These are phyloP conservation scores for Lampropteryx suffumata DNA, from an alignment of 2,888 invertebrate genomes.

Conservation along the genomic window DNA sequence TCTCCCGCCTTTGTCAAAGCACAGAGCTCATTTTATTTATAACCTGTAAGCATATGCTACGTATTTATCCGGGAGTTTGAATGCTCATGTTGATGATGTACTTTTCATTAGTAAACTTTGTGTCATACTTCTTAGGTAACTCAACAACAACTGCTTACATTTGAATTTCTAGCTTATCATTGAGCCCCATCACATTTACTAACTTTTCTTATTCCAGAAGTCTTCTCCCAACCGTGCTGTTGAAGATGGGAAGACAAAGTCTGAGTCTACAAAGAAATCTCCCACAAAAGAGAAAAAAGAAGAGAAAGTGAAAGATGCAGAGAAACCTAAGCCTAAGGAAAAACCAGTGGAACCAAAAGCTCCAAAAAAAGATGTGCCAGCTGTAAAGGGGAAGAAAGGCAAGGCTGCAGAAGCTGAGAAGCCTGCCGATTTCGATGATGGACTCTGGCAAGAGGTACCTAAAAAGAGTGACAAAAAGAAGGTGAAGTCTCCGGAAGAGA, in stretches of 20 bases:
- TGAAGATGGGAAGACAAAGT: constrained; percentile 82
- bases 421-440: constrained; percentile 88
- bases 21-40: constrained; percentile 79
- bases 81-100: constrained; percentile 26
- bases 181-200: background rate
- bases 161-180: background rate
- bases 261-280: constrained; percentile 83
- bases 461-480: constrained; percentile 88
- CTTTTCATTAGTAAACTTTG: constrained; percentile 1
- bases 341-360: constrained; percentile 59
- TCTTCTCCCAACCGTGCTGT: constrained; percentile 85
- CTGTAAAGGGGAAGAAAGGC: constrained; percentile 83
- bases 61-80: constrained; percentile 48
- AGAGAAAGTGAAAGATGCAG: constrained; percentile 78
- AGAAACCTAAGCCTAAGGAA: constrained; percentile 75
- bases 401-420: constrained; percentile 84
- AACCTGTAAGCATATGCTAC: constrained; percentile 71
- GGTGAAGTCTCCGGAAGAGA: constrained; percentile 83
- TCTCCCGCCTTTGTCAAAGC: constrained; percentile 51
- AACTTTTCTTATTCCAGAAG: constrained; percentile 68
- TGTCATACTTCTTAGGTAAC: constrained; percentile 8
- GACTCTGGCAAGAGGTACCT: constrained; percentile 88
- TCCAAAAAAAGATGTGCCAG: constrained; percentile 68
- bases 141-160: background rate
- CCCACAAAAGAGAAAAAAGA: constrained; percentile 81